Evolutionary conservation across 2,888 invertebrate species (phyloP).

Genomic region (Mythimna loreyi): DNA sequence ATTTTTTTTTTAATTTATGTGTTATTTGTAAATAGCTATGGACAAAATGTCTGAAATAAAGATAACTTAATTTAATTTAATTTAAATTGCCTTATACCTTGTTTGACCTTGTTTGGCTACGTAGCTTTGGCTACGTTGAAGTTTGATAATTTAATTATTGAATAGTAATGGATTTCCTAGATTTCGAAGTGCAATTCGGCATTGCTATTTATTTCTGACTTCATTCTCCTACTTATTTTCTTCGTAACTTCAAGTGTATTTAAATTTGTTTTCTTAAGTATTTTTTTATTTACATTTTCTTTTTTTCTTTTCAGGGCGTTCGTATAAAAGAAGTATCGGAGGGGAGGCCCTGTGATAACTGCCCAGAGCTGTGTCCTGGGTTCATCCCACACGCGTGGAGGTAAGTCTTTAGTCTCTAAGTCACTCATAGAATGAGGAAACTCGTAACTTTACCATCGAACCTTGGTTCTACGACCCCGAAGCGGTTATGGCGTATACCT

Average conservation of each 20-base stretch:
- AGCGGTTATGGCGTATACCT: constrained; percentile 36
- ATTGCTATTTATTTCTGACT: too few relatives aligned
- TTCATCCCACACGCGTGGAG: constrained; percentile 97
- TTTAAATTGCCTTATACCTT: too few relatives aligned
- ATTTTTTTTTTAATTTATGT: too few relatives aligned
- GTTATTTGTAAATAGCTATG: too few relatives aligned
- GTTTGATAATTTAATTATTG: too few relatives aligned
- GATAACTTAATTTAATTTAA: too few relatives aligned
- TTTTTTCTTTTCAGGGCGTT: constrained; percentile 93
- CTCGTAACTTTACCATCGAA: constrained; percentile 33
- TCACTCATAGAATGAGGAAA: constrained; percentile 48
- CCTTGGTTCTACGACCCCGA: constrained; percentile 51
- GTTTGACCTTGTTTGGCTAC: too few relatives aligned
- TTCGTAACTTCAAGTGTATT: neutral
- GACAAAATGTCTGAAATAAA: too few relatives aligned
- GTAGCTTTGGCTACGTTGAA: too few relatives aligned
- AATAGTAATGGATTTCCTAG: too few relatives aligned
- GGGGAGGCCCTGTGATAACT: constrained; percentile 96
- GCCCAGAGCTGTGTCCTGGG: constrained; percentile 95
- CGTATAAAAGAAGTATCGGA: constrained; percentile 96
- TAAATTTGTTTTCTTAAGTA: neutral
- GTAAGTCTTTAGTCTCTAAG: constrained; percentile 89
- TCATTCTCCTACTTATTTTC: too few relatives aligned
- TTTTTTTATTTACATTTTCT: constrained; percentile 5
- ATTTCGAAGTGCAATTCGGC: too few relatives aligned